Conservation (phyloP, 1,140 invertebrate genomes). For the Leptinotarsa defecta region DNA sequence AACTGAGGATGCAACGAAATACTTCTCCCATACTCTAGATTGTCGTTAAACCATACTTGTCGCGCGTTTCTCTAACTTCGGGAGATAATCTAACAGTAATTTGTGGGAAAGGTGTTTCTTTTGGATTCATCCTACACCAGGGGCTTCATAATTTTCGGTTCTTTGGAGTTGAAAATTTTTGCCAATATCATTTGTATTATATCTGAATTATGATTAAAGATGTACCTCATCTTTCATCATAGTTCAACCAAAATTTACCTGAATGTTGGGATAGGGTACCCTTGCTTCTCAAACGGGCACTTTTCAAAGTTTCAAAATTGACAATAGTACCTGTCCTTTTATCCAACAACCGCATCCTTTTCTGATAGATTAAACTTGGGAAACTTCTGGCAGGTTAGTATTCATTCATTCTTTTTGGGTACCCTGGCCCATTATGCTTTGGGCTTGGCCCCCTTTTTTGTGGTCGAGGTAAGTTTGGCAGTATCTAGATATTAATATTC, state of each 20-base stretch:
- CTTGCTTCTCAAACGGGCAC: constrained; percentile 64
- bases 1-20: too few relatives aligned
- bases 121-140: too few relatives aligned
- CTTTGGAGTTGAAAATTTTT: too few relatives aligned
- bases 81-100: too few relatives aligned
- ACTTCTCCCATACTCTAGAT: too few relatives aligned
- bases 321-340: constrained; percentile 40
- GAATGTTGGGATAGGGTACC: constrained; percentile 98
- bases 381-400: constrained; percentile 9
- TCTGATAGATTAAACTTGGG: constrained; percentile 3
- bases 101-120: too few relatives aligned
- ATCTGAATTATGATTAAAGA: constrained; percentile 36
- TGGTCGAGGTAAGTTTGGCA: constrained; percentile 14
- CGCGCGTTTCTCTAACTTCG: too few relatives aligned
- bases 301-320: constrained; percentile 48
- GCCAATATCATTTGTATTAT: too few relatives aligned
- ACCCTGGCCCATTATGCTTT: constrained; percentile 15
- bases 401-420: constrained; percentile 14
- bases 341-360: constrained; percentile 28
- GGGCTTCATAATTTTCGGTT: too few relatives aligned
- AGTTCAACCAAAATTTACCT: constrained; percentile 70
- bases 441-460: background rate
- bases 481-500: background rate
- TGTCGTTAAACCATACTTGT: too few relatives aligned
- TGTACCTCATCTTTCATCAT: constrained; percentile 33